Conservation (phyloP, 2,113 vertebrate genomes). For the Oplegnathus fasciatus region DNA sequence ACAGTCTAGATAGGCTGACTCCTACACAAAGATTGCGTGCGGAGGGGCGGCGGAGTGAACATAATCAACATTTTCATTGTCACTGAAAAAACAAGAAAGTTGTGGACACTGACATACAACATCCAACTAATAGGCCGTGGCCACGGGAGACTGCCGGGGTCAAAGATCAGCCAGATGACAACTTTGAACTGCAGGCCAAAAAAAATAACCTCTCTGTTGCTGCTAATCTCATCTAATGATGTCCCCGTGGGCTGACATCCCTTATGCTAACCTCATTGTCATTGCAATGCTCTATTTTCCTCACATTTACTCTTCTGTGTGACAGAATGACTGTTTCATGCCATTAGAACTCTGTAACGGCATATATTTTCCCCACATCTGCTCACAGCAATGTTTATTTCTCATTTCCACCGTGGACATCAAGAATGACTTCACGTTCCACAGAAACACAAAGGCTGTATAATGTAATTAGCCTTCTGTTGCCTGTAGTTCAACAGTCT, state of each 20-base stretch:
- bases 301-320: neutral
- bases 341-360: constrained; percentile 7
- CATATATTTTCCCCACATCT: constrained; percentile 31
- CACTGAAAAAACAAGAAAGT: constrained; percentile 25
- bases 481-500: constrained; percentile 2
- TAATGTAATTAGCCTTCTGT: neutral
- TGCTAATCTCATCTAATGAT: constrained; percentile 66
- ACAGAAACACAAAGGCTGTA: neutral
- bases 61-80: constrained; percentile 32
- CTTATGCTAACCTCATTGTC: constrained; percentile 35
- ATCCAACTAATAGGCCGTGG: constrained; percentile 21
- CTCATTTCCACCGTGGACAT: neutral
- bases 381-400: constrained; percentile 24
- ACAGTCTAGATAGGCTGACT: constrained; percentile 17
- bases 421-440: constrained; percentile 10
- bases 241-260: constrained; percentile 49
- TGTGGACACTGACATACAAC: constrained; percentile 22
- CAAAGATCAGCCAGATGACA: constrained; percentile 61
- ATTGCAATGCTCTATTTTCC: neutral
- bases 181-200: constrained; percentile 59
- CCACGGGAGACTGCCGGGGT: constrained; percentile 39
- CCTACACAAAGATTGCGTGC: constrained; percentile 21
- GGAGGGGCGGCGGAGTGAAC: neutral
- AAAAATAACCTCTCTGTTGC: constrained; percentile 48
- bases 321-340: constrained; percentile 40